Evolutionary conservation across 2,797 vertebrate species (phyloP), one percentile per base, ranked within the genome.

Genomic region (Poecile montanus): DNA sequence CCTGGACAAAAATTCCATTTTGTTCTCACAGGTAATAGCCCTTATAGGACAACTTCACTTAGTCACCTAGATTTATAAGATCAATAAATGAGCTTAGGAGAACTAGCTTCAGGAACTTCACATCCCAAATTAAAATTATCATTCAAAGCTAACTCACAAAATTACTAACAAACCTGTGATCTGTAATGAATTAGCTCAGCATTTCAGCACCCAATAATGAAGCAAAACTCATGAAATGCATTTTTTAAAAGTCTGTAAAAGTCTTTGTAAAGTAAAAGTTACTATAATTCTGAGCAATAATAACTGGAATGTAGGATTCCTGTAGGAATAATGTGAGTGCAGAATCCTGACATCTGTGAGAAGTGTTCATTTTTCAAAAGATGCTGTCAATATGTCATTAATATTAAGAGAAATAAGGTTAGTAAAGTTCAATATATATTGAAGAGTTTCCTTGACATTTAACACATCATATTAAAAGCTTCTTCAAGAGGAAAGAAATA

Each of bases 391-490:
- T 98, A 97, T 96, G 96, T 96, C 97, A 97, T 98, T 97, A 98
- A 98, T 98, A 98, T 98, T 97, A 98, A 98, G 97, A 98, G 95
- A 98, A 98, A 98, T 98, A 97, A 98, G 92, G 97, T 97, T 97
- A 97, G 93, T 96, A 95, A 97, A 95, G 92, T 97, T 98, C 97
- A 97, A 97, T 98, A 97, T 97, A 97, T 97, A 97, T 97, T 96
- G 96, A 88, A 91, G 80, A 96, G 96, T 97, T 97, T 97, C 95
- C 95, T 96, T 98, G 98, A 98, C 98, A 98, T 98, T 98, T 98
- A 98, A 98, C 97, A 95, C 97, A 95, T 97, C 96, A 96, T 98
- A 98, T 98, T 98, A 98, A 98, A 98, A 97, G 92, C 96, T 96
- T 96, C 96, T 98, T 97, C 96, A 97, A 97, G 96, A 97, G 96